Percentiles rank a stretch among this genome's conserved stretches.
Evolutionary conservation across 2,888 invertebrate genomes (phyloP).

Genomic region (Thysanoteuthis rhombus): DNA sequence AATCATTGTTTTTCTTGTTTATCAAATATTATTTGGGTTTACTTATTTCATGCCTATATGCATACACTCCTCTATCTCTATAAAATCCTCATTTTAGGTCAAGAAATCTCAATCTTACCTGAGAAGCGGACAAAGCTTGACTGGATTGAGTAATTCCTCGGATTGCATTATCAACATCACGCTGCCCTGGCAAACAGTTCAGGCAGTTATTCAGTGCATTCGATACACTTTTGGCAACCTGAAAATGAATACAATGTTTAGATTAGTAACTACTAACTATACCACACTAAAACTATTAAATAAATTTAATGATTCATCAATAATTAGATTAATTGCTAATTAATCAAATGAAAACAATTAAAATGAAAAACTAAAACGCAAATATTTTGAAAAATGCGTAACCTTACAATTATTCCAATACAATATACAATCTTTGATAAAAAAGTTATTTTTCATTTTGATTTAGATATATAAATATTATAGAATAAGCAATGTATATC

Average conservation of each 20-base stretch:
- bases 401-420: not conserved
- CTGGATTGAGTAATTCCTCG: slow-evolving; percentile 76
- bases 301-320: not conserved
- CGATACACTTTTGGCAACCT: slow-evolving; percentile 70
- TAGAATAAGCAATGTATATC: too few relatives aligned
- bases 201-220: slow-evolving; percentile 77
- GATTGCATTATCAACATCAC: slow-evolving; percentile 90
- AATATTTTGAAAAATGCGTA: not conserved
- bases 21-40: too few relatives aligned
- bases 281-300: not conserved
- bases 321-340: not conserved
- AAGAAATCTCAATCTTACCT: too few relatives aligned
- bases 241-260: slow-evolving; percentile 38
- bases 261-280: not conserved
- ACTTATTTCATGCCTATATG: too few relatives aligned
- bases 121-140: slow-evolving; percentile 74
- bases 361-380: not conserved
- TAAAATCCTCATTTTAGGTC: too few relatives aligned
- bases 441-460: not conserved
- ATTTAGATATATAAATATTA: too few relatives aligned
- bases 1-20: too few relatives aligned
- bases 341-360: not conserved
- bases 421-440: not conserved
- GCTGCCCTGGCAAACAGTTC: slow-evolving; percentile 89
- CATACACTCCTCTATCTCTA: too few relatives aligned